A percentile compares a stretch with the other conserved stretches of the same genome.
These are phyloP conservation scores for Aselliscus stoliczkanus DNA, from an alignment of 2,797 vertebrate species.

Conservation along the genomic window DNA sequence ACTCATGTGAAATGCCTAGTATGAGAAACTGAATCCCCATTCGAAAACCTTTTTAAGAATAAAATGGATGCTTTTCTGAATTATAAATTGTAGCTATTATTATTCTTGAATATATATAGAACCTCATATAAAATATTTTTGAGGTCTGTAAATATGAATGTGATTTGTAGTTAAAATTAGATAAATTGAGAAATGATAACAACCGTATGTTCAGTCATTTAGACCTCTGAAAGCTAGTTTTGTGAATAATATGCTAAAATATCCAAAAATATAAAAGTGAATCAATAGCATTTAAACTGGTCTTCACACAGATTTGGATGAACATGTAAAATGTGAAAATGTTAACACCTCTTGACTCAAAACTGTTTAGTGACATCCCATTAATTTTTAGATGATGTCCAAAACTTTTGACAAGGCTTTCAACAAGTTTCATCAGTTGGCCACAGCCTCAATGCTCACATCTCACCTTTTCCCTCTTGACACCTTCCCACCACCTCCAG, in stretches of 20 bases:
- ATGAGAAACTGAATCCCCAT: not conserved
- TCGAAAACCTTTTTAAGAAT: not conserved
- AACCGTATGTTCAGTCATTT: not conserved
- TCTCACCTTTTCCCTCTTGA: not conserved
- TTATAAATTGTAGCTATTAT: not conserved
- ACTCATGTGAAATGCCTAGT: not conserved
- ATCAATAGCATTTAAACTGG: not conserved
- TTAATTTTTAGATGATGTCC: not conserved
- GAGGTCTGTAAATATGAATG: not conserved
- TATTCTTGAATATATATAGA: not conserved
- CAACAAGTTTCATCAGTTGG: not conserved
- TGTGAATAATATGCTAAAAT: not conserved
- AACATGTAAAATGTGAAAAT: not conserved
- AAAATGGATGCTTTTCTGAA: not conserved
- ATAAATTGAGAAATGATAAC: not conserved
- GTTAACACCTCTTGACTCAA: not conserved
- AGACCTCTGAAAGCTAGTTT: not conserved
- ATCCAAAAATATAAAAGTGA: not conserved
- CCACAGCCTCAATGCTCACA: accelerated
- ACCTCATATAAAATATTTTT: not conserved
- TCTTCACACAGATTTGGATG: not conserved
- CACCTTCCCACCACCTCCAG: not conserved
- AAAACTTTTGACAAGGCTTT: not conserved
- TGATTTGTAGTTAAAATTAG: not conserved
- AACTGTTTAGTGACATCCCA: not conserved